A percentile compares a stretch with the other conserved stretches of the same genome.
Conservation (phyloP, 1,140 invertebrate species). For the Drosophila lowei region DNA sequence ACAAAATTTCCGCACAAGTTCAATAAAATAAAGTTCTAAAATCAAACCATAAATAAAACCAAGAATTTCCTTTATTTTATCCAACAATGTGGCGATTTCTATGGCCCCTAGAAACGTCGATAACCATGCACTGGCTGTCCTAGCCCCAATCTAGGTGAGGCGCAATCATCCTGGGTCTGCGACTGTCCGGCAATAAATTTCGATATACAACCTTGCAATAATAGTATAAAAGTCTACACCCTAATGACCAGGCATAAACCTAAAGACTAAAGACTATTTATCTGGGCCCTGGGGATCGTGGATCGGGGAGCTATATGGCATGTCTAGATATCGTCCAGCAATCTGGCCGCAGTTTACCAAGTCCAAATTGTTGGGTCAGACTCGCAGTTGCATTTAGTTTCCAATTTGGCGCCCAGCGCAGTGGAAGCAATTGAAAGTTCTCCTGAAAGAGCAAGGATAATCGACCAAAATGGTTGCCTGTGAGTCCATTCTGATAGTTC, state of each 20-base stretch:
- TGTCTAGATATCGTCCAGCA: slow-evolving; percentile 43
- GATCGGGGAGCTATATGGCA: slow-evolving; percentile 19
- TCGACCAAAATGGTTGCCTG: slow-evolving; percentile 61
- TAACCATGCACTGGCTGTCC: slow-evolving; percentile 15
- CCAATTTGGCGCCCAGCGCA: slow-evolving; percentile 31
- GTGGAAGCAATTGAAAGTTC: slow-evolving; percentile 48
- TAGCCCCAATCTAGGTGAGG: slow-evolving; percentile 1
- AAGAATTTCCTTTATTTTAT: slow-evolving; percentile 44
- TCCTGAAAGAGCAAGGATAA: slow-evolving; percentile 31
- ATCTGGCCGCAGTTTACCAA: slow-evolving; percentile 43
- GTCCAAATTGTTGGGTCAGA: slow-evolving; percentile 64
- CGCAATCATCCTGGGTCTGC: slow-evolving; percentile 5
- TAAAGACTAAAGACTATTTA: slow-evolving; percentile 33
- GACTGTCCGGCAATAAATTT: slow-evolving; percentile 42
- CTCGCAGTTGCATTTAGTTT: slow-evolving; percentile 52
- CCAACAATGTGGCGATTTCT: slow-evolving; percentile 59
- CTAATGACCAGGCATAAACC: slow-evolving; percentile 25
- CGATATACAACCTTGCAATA: slow-evolving; percentile 19
- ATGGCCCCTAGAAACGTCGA: slow-evolving; percentile 19
- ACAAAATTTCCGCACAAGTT: slow-evolving; percentile 30
- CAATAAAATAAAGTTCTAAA: slow-evolving; percentile 59
- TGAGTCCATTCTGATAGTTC: slow-evolving; percentile 7
- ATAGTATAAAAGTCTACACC: too few species aligned
- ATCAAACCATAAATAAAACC: slow-evolving; percentile 59
- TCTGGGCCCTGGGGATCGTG: slow-evolving; percentile 19